Evolutionary conservation across 2,888 invertebrate genomes (phyloP).

Genomic region (Volucella inflata): DNA sequence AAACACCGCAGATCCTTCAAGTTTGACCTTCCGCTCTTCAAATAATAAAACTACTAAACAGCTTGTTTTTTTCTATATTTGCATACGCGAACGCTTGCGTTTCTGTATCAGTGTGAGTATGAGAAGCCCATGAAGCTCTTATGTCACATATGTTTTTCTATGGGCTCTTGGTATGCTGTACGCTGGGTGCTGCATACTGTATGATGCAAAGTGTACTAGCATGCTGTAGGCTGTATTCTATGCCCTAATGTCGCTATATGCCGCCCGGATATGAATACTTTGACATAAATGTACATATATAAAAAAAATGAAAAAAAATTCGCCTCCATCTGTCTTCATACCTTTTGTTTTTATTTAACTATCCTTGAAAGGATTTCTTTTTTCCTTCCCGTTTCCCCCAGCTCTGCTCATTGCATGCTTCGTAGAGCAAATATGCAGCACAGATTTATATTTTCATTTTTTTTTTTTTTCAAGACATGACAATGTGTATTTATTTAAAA

Average conservation of each 20-base stretch:
- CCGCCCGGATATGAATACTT: conserved; percentile 69
- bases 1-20: conserved; percentile 67
- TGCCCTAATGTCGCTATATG: conserved; percentile 2
- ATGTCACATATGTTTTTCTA: conserved; percentile 54
- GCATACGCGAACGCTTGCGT: conserved; percentile 28
- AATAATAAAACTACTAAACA: conserved; percentile 63
- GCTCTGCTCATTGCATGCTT: conserved; percentile 19
- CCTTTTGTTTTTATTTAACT: conserved; percentile 72
- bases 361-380: conserved; percentile 75
- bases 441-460: neutral
- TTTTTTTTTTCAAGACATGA: conserved; percentile 38
- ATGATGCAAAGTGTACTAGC: too few relatives aligned
- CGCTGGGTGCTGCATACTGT: too few relatives aligned
- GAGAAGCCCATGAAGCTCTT: conserved; percentile 53
- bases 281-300: conserved; percentile 43
- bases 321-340: conserved; percentile 39
- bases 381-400: conserved; percentile 38
- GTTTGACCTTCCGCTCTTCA: conserved; percentile 72
- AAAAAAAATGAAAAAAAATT: conserved; percentile 16
- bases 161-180: conserved; percentile 9
- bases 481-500: conserved; percentile 70
- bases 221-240: too few relatives aligned
- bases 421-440: conserved; percentile 56
- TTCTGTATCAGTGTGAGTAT: conserved; percentile 8
- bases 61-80: conserved; percentile 37